Evolutionary conservation across 1,140 invertebrate species (phyloP).

Genomic region (Plectrocnemia conspersa): DNA sequence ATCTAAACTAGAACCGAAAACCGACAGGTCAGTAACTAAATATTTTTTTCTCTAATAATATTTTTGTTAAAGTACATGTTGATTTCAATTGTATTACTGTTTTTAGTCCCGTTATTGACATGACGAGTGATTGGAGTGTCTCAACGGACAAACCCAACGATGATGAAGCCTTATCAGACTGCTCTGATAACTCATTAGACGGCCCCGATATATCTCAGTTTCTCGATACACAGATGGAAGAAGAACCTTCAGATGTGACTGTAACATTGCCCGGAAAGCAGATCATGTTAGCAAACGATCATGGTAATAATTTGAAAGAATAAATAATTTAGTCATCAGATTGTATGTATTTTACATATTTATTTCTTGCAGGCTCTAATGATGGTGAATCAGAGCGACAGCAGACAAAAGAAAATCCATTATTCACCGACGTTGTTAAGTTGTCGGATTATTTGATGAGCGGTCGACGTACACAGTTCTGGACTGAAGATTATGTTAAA

Average conservation of each 20-base stretch:
- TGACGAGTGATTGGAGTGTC: constrained; percentile 2
- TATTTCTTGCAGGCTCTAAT: too few species aligned
- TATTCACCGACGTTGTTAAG: constrained; percentile 76
- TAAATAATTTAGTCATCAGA: not conserved
- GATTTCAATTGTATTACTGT: not conserved
- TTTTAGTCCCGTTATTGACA: constrained; percentile 11
- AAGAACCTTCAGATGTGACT: constrained; percentile 17
- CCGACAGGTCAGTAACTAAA: constrained; percentile 2
- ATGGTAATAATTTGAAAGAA: too few species aligned
- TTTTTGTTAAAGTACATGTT: not conserved
- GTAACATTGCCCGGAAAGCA: constrained; percentile 5
- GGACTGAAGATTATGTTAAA: constrained; percentile 67
- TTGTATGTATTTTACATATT: too few species aligned
- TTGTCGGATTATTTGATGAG: constrained; percentile 84
- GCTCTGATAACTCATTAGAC: constrained; percentile 30
- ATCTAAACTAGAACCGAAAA: constrained; percentile 14
- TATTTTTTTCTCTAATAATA: not conserved
- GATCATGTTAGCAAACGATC: too few species aligned
- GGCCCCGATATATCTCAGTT: constrained; percentile 34
- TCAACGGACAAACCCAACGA: not conserved
- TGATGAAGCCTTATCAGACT: constrained; percentile 27
- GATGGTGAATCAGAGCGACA: too few species aligned
- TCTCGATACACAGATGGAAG: constrained; percentile 32
- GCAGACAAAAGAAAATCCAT: constrained; percentile 44
- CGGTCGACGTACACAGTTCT: constrained; percentile 81